A percentile compares a stretch with the other conserved stretches of the same genome.
Conservation (phyloP, 1,140 invertebrate species). For the Hyles vespertilio region DNA sequence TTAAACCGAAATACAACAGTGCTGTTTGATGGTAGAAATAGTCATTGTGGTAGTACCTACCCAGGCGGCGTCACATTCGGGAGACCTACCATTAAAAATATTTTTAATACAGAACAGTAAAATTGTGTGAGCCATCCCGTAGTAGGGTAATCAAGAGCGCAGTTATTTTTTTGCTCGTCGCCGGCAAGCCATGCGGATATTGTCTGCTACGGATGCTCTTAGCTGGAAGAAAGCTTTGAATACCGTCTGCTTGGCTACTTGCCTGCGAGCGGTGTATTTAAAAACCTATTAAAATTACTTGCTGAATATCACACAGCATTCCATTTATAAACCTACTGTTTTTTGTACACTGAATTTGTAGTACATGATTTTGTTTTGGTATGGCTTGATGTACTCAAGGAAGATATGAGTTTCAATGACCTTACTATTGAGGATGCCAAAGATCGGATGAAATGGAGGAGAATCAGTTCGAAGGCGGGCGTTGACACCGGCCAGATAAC, state of each 20-base stretch:
- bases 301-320: background rate
- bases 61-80: too few relatives aligned
- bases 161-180: conserved; percentile 12
- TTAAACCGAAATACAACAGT: too few relatives aligned
- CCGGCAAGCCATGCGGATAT: conserved; percentile 13
- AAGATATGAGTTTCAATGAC: too few relatives aligned
- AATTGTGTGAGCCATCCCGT: too few relatives aligned
- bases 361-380: background rate
- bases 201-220: conserved; percentile 17
- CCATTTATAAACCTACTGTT: background rate
- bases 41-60: too few relatives aligned
- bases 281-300: background rate
- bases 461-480: too few relatives aligned
- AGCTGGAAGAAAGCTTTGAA: conserved; percentile 19
- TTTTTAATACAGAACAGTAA: too few relatives aligned
- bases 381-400: too few relatives aligned
- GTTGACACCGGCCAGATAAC: too few relatives aligned
- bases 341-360: background rate
- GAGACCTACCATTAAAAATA: background rate
- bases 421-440: too few relatives aligned
- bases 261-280: background rate
- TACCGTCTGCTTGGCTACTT: conserved; percentile 8
- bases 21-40: too few relatives aligned
- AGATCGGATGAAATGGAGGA: too few relatives aligned
- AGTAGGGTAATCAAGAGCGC: background rate